Evolutionary conservation across 2,888 invertebrate genomes (phyloP).

Genomic region (Spodoptera littoralis): DNA sequence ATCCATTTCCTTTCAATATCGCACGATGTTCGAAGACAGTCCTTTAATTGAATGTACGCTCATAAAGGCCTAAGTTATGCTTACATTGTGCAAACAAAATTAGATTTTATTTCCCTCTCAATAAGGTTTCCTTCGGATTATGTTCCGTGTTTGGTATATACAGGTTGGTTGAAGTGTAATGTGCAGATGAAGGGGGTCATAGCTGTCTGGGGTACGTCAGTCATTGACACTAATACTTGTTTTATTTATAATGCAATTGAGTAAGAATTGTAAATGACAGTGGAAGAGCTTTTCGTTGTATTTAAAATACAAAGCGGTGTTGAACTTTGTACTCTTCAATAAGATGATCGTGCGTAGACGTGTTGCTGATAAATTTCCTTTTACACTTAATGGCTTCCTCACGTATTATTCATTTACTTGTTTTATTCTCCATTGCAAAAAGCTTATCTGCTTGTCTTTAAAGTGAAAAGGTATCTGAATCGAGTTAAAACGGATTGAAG

Average conservation of each 20-base stretch:
- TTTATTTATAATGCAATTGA: slow-evolving; percentile 42
- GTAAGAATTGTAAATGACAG: slow-evolving; percentile 32
- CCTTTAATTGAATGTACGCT: slow-evolving; percentile 75
- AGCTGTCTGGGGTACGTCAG: slow-evolving; percentile 62
- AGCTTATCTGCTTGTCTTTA: background rate
- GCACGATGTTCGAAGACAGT: slow-evolving; percentile 60
- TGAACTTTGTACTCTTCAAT: slow-evolving; percentile 31
- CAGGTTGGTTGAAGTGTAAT: slow-evolving; percentile 57
- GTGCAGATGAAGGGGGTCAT: slow-evolving; percentile 68
- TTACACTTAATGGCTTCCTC: slow-evolving; percentile 17
- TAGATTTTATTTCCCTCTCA: slow-evolving; percentile 48
- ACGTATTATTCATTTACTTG: slow-evolving; percentile 12
- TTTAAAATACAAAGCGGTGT: slow-evolving; percentile 14
- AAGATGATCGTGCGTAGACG: background rate
- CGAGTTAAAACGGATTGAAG: slow-evolving; percentile 14
- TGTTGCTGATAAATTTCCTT: slow-evolving; percentile 11
- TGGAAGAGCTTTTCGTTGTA: slow-evolving; percentile 41
- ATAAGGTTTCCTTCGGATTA: slow-evolving; percentile 44
- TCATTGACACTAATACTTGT: slow-evolving; percentile 62
- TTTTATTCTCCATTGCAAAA: background rate
- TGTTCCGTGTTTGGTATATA: slow-evolving; percentile 22
- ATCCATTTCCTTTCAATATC: slow-evolving; percentile 60
- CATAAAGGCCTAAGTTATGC: slow-evolving; percentile 71
- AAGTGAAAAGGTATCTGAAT: background rate
- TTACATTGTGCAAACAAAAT: slow-evolving; percentile 48